These are phyloP conservation scores for Labroides dimidiatus DNA, from an alignment of 2,797 vertebrate species.

Conservation along the genomic window DNA sequence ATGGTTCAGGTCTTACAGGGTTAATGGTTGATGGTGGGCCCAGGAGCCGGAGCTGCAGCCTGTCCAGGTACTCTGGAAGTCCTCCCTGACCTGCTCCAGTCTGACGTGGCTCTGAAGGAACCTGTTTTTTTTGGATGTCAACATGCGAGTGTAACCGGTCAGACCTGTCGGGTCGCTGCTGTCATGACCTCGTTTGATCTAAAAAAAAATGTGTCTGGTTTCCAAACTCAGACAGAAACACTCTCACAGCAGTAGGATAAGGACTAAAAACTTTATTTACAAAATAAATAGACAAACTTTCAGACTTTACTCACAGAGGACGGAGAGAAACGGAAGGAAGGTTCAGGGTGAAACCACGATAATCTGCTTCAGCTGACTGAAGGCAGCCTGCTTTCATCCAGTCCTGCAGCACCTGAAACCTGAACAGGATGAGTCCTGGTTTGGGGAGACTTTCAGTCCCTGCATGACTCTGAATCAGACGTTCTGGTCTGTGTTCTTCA, in stretches of 20 bases:
- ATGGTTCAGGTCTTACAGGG: too few relatives aligned
- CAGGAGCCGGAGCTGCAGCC: too few relatives aligned
- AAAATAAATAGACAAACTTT: constrained; percentile 54
- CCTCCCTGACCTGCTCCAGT: not conserved
- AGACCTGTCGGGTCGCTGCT: constrained; percentile 56
- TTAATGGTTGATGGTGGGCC: too few relatives aligned
- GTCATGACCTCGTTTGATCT: not conserved
- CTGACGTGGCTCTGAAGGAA: not conserved
- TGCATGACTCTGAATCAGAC: not conserved
- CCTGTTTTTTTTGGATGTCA: not conserved
- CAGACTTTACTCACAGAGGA: constrained; percentile 7
- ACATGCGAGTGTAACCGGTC: constrained; percentile 51
- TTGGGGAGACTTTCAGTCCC: not conserved
- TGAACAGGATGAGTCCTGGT: not conserved
- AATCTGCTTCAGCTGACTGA: not conserved
- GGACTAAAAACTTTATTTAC: constrained; percentile 61
- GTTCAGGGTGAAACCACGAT: not conserved
- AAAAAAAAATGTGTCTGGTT: not conserved
- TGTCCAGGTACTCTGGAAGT: too few relatives aligned
- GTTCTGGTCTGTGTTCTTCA: too few relatives aligned
- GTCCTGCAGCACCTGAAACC: not conserved
- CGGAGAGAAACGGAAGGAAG: too few relatives aligned
- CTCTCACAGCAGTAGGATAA: not conserved
- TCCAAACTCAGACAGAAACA: not conserved
- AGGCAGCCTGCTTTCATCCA: not conserved